A percentile compares a stretch with the other conserved stretches of the same genome.
Conservation (phyloP, 23 tunicate genomes). For the Trididemnum nubilum region DNA sequence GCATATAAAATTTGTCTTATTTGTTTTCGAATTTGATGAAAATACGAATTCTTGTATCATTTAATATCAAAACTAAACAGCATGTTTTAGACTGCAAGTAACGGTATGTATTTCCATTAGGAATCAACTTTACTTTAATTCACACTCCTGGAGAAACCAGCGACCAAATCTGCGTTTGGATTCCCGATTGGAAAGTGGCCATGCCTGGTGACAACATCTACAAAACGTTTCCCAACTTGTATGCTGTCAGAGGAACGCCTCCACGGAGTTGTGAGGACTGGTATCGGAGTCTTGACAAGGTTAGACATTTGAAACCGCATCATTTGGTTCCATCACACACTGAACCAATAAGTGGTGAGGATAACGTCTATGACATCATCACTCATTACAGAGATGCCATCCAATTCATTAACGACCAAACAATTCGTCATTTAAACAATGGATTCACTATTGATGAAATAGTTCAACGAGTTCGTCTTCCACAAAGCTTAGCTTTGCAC, state of each 20-base stretch:
- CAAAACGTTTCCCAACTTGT: slow-evolving; percentile 83
- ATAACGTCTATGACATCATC: slow-evolving; percentile 54
- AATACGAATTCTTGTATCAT: too few species aligned
- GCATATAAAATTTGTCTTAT: too few species aligned
- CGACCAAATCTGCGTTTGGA: slow-evolving; percentile 83
- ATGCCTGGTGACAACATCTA: slow-evolving; percentile 87
- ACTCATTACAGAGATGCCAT: slow-evolving; percentile 79
- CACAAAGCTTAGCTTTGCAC: slow-evolving; percentile 55
- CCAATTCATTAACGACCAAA: slow-evolving; percentile 85
- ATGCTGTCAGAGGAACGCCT: slow-evolving; percentile 83
- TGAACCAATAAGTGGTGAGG: slow-evolving; percentile 55
- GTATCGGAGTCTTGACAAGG: slow-evolving; percentile 58
- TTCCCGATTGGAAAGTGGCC: slow-evolving; percentile 66
- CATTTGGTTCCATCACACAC: slow-evolving; percentile 76
- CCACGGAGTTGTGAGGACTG: slow-evolving; percentile 49
- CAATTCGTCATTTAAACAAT: slow-evolving; percentile 48
- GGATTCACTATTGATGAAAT: slow-evolving; percentile 57
- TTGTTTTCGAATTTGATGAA: too few species aligned
- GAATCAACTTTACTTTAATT: slow-evolving; percentile 53
- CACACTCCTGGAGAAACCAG: slow-evolving; percentile 96
- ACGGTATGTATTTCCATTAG: too few species aligned
- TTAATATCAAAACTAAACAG: too few species aligned
- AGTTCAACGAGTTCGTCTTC: slow-evolving; percentile 63
- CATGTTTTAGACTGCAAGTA: too few species aligned
- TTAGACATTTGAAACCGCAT: slow-evolving; percentile 48